Evolutionary conservation across 2,888 invertebrate genomes (phyloP).

Genomic region (Balanococcus diminutus): DNA sequence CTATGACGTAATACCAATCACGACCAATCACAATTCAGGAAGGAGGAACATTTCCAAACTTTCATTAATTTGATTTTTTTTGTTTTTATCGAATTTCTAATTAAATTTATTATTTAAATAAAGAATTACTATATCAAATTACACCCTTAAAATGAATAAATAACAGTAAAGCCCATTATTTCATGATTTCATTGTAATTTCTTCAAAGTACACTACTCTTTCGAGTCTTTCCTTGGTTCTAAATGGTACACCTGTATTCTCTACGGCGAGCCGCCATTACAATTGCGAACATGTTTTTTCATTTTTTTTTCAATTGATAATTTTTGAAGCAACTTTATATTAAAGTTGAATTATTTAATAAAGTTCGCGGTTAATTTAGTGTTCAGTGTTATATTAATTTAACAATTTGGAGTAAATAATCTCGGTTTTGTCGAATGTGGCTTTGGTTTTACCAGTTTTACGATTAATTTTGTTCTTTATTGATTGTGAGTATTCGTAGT

Average conservation of each 20-base stretch:
- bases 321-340: too few relatives aligned
- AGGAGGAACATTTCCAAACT: too few relatives aligned
- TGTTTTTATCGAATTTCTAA: too few relatives aligned
- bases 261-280: neutral
- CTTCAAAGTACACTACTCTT: neutral
- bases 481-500: too few relatives aligned
- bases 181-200: neutral
- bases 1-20: neutral
- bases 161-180: too few relatives aligned
- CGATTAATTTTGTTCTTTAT: neutral
- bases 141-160: too few relatives aligned
- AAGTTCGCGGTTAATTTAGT: neutral
- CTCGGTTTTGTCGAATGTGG: neutral
- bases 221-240: too few relatives aligned
- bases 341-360: neutral
- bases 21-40: neutral
- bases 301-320: too few relatives aligned
- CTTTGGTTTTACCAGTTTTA: neutral
- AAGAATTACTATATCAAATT: too few relatives aligned
- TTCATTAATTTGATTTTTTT: too few relatives aligned
- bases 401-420: neutral
- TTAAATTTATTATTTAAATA: too few relatives aligned
- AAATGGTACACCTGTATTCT: neutral
- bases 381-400: neutral
- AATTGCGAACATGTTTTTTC: neutral